A percentile compares a stretch with the other conserved stretches of the same genome.
Conservation (phyloP, 2,888 invertebrate species). For the Diarsia rubi region DNA sequence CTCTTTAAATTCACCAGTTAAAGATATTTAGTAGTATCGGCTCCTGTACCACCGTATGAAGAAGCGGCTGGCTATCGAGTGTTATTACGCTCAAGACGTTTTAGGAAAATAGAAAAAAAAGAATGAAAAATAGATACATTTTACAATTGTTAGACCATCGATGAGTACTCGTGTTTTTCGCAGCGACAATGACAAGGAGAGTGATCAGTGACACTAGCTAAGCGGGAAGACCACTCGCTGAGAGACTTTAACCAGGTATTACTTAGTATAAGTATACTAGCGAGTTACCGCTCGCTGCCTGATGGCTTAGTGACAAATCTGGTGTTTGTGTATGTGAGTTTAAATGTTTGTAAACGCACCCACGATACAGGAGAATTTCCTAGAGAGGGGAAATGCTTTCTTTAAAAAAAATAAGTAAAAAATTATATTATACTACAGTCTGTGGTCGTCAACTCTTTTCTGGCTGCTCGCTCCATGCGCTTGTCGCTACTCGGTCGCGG, state of each 20-base stretch:
- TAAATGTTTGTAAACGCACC: too few relatives aligned
- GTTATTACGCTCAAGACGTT: background rate
- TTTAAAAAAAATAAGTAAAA: too few relatives aligned
- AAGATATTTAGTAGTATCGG: conserved; percentile 10
- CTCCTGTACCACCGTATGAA: background rate
- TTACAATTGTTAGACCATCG: background rate
- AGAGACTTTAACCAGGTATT: background rate
- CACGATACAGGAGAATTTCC: too few relatives aligned
- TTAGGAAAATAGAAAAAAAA: too few relatives aligned
- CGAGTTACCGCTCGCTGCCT: too few relatives aligned
- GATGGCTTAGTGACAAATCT: background rate
- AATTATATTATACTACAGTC: background rate
- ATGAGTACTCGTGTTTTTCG: background rate
- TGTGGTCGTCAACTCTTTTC: background rate
- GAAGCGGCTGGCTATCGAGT: background rate
- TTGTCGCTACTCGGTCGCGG: background rate
- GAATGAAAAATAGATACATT: background rate
- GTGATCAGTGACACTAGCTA: background rate
- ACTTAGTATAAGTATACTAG: background rate
- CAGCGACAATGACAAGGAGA: too few relatives aligned
- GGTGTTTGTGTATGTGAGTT: too few relatives aligned
- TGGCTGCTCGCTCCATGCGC: background rate
- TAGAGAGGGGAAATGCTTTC: too few relatives aligned
- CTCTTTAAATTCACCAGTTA: conserved; percentile 22
- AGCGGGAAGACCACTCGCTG: background rate